A percentile compares a stretch with the other conserved stretches of the same genome.
Evolutionary conservation across 2,888 invertebrate species (phyloP).

Genomic region (Watsonalla binaria): DNA sequence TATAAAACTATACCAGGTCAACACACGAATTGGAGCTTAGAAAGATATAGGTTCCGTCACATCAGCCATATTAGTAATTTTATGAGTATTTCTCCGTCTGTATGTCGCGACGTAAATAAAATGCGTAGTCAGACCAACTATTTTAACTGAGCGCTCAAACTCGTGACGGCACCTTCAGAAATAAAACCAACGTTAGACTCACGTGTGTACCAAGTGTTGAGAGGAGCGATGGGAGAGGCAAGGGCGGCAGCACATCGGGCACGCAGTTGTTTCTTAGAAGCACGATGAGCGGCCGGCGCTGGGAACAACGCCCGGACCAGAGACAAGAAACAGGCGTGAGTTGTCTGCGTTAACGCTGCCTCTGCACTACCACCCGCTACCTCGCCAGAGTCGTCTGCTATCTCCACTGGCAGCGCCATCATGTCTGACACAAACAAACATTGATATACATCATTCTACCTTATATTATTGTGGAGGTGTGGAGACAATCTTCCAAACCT

Average conservation of each 20-base stretch:
- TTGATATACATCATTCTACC: too few relatives aligned
- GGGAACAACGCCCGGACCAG: slow-evolving; percentile 92
- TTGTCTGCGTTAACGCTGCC: slow-evolving; percentile 84
- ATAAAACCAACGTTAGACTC: slow-evolving; percentile 31
- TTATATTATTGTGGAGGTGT: too few relatives aligned
- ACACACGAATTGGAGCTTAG: too few relatives aligned
- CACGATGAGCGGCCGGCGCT: slow-evolving; percentile 90
- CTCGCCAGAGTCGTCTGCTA: slow-evolving; percentile 80
- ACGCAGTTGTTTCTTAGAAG: slow-evolving; percentile 86
- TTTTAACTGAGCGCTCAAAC: background rate
- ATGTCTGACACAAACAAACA: slow-evolving; percentile 71
- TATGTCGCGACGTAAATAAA: too few relatives aligned
- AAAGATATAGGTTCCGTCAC: too few relatives aligned
- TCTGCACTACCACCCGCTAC: slow-evolving; percentile 41
- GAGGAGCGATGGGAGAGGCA: slow-evolving; percentile 87
- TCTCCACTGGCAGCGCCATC: slow-evolving; percentile 87
- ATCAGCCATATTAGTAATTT: too few relatives aligned
- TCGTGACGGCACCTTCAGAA: background rate
- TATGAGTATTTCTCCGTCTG: too few relatives aligned
- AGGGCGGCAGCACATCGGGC: slow-evolving; percentile 86
- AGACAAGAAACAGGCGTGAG: slow-evolving; percentile 91
- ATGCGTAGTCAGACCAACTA: too few relatives aligned
- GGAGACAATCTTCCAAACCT: too few relatives aligned
- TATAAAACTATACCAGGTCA: too few relatives aligned
- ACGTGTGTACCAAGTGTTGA: slow-evolving; percentile 88